phyloP scores from a whole-genome alignment of 2,113 vertebrate genomes.

The Corydoras maculifer region DNA sequence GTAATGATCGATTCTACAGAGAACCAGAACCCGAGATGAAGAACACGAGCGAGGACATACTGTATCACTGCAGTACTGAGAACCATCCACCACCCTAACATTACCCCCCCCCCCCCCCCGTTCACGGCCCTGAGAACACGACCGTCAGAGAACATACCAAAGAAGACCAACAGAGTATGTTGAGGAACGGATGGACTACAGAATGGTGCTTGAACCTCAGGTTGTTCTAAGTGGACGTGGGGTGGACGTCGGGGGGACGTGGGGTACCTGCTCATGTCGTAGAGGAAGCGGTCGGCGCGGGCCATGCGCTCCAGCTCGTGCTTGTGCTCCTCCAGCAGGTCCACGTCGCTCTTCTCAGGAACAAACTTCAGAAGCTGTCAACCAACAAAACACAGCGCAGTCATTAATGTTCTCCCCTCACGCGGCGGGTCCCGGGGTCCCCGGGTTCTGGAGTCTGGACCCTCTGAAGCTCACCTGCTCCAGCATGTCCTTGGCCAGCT shows the following conservation, averaged over 20 bases:
- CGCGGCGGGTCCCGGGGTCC: too few relatives aligned
- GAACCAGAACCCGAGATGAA: not conserved
- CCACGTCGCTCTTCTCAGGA: conserved; percentile 92
- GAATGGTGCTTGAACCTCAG: not conserved
- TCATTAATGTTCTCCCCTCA: too few relatives aligned
- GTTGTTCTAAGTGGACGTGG: not conserved
- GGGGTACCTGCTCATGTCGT: conserved; percentile 93
- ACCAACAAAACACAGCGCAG: conserved; percentile 3
- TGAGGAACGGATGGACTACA: too few relatives aligned
- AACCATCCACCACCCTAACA: too few relatives aligned
- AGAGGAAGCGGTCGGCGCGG: conserved; percentile 92
- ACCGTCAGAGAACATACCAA: too few relatives aligned
- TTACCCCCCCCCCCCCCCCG: too few relatives aligned
- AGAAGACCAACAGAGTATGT: too few relatives aligned
- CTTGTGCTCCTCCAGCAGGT: conserved; percentile 93
- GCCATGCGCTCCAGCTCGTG: conserved; percentile 97
- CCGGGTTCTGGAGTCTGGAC: too few relatives aligned
- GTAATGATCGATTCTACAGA: conserved; percentile 91
- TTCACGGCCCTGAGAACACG: too few relatives aligned
- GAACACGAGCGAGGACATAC: too few relatives aligned
- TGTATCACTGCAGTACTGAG: not conserved
- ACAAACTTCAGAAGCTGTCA: conserved; percentile 92
- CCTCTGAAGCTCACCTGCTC: conserved; percentile 75
- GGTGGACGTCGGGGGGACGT: too few relatives aligned
- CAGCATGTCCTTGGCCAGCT: conserved; percentile 97